Conservation (phyloP, 2,113 vertebrate species). For the Gobio gobio region DNA sequence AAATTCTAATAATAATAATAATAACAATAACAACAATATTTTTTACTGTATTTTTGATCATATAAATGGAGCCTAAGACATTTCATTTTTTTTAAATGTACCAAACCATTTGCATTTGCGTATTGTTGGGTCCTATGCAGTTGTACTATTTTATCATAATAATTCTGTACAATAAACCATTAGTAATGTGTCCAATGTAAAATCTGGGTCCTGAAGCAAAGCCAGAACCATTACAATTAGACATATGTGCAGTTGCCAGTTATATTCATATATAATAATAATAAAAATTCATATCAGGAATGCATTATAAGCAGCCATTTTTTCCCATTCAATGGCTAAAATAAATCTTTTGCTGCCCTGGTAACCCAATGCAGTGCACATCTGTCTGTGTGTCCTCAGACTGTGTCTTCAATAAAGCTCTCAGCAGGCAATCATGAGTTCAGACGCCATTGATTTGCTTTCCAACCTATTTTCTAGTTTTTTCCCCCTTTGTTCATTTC, state of each 20-base stretch:
- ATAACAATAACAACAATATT: too few species aligned
- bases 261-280: background rate
- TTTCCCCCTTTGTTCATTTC: background rate
- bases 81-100: background rate
- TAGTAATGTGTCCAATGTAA: background rate
- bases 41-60: background rate
- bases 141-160: background rate
- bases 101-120: background rate
- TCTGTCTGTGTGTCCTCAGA: constrained; percentile 22
- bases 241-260: background rate
- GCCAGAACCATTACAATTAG: too few species aligned
- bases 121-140: background rate
- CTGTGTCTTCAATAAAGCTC: constrained; percentile 32
- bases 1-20: too few species aligned
- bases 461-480: constrained; percentile 9
- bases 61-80: background rate
- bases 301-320: background rate
- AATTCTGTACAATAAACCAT: background rate
- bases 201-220: background rate
- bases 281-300: background rate
- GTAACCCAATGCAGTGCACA: constrained; percentile 30
- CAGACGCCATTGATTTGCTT: constrained; percentile 39
- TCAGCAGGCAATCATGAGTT: constrained; percentile 43
- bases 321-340: background rate
- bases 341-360: background rate